Conservation (phyloP, 2,113 vertebrate genomes). For the Nicator chloris region DNA sequence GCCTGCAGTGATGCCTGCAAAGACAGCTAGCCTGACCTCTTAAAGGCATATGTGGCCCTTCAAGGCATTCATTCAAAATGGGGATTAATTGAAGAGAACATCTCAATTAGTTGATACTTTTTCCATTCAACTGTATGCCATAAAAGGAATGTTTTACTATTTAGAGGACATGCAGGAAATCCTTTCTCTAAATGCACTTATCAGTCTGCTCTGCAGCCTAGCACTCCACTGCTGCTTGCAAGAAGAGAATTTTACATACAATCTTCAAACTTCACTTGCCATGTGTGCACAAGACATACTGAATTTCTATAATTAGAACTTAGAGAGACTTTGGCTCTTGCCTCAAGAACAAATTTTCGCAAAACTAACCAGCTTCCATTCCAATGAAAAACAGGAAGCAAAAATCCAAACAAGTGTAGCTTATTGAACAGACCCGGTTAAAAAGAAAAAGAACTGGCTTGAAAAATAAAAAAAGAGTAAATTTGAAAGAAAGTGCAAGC, state of each 20-base stretch:
- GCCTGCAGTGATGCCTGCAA: not conserved
- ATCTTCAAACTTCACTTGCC: not conserved
- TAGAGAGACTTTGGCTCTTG: not conserved
- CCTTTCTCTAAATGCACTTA: not conserved
- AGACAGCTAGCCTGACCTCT: not conserved
- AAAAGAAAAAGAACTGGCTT: not conserved
- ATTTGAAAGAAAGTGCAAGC: not conserved
- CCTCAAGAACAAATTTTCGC: not conserved
- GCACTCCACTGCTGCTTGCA: not conserved
- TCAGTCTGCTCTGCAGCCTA: not conserved
- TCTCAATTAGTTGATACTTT: slow-evolving; percentile 3
- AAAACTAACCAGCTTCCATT: not conserved
- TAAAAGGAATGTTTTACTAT: not conserved
- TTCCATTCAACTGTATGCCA: not conserved
- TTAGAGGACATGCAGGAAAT: slow-evolving; percentile 6
- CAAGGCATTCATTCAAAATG: not conserved
- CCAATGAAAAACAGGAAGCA: not conserved
- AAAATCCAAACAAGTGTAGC: not conserved
- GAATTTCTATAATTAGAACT: not conserved
- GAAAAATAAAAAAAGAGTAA: not conserved
- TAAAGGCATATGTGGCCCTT: not conserved
- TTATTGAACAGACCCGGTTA: not conserved
- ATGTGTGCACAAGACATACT: not conserved
- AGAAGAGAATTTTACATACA: not conserved
- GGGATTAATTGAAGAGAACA: slow-evolving; percentile 16